Base-by-base conservation (phyloP, 2,113 vertebrate species). In the Notothenia rossii region DNA sequence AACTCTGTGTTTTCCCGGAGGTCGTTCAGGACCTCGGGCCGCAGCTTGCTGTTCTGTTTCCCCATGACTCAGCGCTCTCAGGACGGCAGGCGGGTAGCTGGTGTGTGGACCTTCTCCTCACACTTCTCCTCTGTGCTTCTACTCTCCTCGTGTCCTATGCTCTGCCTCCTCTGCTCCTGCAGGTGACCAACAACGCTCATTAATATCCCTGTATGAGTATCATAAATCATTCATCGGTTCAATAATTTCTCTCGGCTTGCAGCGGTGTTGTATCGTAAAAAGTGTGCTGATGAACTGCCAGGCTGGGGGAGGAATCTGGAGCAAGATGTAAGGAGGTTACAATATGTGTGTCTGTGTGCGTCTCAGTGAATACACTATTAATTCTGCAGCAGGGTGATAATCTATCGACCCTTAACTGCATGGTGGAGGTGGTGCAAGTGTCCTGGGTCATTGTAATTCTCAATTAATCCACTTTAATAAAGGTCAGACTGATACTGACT, bases 21-120 rank as follows among this genome's bases (percentile, higher is more conserved):
- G 88, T 96, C 95, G 18, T 94, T 95, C 67, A 96, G 92, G 46
- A 94, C 95, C 88, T 96, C 95, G 0, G 95, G 95, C 20, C 94
- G 90, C 61, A 96, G 93, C 77, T 96, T 96, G 89, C 94, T 96
- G 89, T 96, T 96, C 84, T 96, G 94, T 84, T 96, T 96, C 62
- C 95, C 95, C 95, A 95, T 95, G 88, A 75, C 67, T 43, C 62
- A 45, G 48, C 55, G 7, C 76, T 68, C 40, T 54, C 25, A 4
- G 51, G 53, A 25, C 10, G 68, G 18, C 43, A 14, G 61, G 20
- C 20, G 5, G 54, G 2, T 40, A 40, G 70, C 69, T 75, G 84
- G 49, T 36, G 75, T 45, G 45, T 74, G 53, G n/a, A 36, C 73
- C 76, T 50, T 82, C 66, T 76, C 78, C 69, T 49, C 33, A 55